A percentile compares a stretch with the other conserved stretches of the same genome.
Evolutionary conservation across 2,888 invertebrate species (phyloP).

Genomic region (Amaurobius ferox): DNA sequence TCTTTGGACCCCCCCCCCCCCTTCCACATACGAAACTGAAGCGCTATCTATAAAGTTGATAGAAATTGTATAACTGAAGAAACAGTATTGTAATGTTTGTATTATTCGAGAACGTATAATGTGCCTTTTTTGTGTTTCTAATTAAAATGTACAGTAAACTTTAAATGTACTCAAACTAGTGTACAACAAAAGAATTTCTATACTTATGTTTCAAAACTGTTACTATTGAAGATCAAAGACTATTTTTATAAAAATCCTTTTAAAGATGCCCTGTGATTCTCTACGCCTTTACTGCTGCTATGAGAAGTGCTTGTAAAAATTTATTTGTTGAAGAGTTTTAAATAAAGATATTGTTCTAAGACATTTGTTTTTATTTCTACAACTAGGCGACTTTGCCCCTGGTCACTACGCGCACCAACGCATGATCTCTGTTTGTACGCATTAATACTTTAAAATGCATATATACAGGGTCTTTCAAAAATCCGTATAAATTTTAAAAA

Average conservation of each 20-base stretch:
- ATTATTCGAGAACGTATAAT: constrained; percentile 24
- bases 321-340: constrained; percentile 49
- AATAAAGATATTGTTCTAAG: constrained; percentile 63
- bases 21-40: no score
- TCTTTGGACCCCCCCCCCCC: no score
- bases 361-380: not conserved
- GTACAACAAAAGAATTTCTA: not conserved
- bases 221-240: constrained; percentile 18
- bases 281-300: not conserved
- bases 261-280: constrained; percentile 15
- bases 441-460: no score
- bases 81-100: constrained; percentile 7
- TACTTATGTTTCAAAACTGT: constrained; percentile 9
- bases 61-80: no score
- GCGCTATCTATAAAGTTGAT: no score
- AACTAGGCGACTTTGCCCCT: no score
- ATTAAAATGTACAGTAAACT: constrained; percentile 26
- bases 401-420: no score
- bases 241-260: constrained; percentile 38
- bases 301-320: constrained; percentile 12
- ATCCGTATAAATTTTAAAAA: no score
- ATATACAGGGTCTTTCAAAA: no score
- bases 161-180: not conserved
- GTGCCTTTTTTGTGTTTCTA: constrained; percentile 19
- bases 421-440: no score